Evolutionary conservation across 2,113 vertebrate genomes (phyloP).

Genomic region (Eupsittula cactorum): DNA sequence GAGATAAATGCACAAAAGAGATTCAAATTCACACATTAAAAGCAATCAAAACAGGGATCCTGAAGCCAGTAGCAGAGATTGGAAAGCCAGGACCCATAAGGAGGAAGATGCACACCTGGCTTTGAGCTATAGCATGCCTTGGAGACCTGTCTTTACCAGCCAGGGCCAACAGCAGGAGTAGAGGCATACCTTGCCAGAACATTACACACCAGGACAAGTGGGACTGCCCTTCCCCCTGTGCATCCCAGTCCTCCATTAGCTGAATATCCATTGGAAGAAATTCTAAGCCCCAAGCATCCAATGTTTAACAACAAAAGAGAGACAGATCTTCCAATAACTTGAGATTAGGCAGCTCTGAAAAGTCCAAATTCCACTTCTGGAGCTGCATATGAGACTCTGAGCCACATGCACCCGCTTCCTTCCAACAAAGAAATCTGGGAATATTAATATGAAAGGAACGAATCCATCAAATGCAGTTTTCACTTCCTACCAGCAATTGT

Average conservation of each 20-base stretch:
- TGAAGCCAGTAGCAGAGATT: background rate
- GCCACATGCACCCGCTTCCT: background rate
- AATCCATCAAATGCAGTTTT: background rate
- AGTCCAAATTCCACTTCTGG: background rate
- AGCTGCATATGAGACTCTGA: background rate
- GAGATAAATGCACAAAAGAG: background rate
- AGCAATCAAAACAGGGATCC: background rate
- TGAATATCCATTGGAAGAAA: background rate
- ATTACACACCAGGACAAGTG: background rate
- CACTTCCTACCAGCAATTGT: background rate
- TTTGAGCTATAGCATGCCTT: background rate
- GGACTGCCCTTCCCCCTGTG: background rate
- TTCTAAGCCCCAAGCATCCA: background rate
- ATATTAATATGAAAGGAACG: background rate
- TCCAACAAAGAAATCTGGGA: background rate
- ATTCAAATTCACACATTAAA: background rate
- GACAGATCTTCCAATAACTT: background rate
- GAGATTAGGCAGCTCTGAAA: background rate
- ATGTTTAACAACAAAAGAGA: background rate
- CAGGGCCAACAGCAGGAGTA: background rate
- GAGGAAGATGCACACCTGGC: background rate
- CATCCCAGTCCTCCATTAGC: background rate
- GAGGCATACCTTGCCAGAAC: background rate
- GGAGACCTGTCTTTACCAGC: background rate
- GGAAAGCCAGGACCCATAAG: background rate